Base-by-base conservation (phyloP, 2,888 invertebrate genomes). In the Chirona hameri region DNA sequence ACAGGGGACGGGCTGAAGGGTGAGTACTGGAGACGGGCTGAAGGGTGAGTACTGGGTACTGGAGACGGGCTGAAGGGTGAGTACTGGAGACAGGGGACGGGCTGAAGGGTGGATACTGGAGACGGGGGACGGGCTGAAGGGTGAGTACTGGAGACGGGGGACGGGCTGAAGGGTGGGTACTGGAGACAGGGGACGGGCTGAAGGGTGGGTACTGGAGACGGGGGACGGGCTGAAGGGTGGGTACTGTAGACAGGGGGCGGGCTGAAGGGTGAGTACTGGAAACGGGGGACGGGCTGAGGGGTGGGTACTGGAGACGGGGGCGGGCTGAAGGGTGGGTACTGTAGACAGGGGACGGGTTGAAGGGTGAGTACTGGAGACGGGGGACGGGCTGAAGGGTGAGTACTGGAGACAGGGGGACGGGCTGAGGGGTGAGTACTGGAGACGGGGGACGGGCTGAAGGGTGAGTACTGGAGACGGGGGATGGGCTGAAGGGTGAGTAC, bases 111-210 rank as follows among this genome's bases (percentile, higher is more conserved):
- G n/a, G n/a, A n/a, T n/a, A n/a, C n/a, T n/a, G n/a, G n/a, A n/a
- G 97, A 97, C 90, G 97, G 97, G 85, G 97, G 97, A 82, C n/a
- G 96, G 96, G 87, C 91, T 97, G 87, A 97, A 97, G 89, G 96
- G 91, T 89, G 86, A 82, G 82, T 7, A 5, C 2, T 39, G 39
- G 39, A 39, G 39, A 39, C 39, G 7, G 39, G 39, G 39, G 39
- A 39, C 39, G 39, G 39, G 39, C 39, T n/a, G n/a, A n/a, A n/a
- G n/a, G n/a, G n/a, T n/a, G n/a, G n/a, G n/a, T n/a, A n/a, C n/a
- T n/a, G n/a, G n/a, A n/a, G 97, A 97, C 90, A 97, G 97, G 85
- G 97, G 97, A 82, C n/a, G 96, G 96, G 87, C 91, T 97, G 87
- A 97, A 97, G 89, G 96, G 91, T 89, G 86, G 81, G 82, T 7